Conservation (phyloP, 2,797 vertebrate genomes). For the Echiichthys vipera region DNA sequence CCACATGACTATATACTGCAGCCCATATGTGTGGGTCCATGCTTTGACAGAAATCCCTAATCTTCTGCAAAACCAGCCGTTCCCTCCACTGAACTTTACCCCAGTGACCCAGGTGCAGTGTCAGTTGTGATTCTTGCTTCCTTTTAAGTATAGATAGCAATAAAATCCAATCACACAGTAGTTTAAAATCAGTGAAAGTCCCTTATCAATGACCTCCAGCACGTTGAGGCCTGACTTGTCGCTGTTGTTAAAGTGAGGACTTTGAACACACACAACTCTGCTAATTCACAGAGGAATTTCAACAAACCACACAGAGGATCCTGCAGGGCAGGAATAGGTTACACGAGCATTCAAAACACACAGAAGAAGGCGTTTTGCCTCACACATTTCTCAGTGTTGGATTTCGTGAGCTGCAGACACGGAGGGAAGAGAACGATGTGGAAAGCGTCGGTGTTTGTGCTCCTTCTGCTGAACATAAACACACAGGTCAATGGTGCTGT, state of each 20-base stretch:
- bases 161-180: not conserved
- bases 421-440: conserved; percentile 50
- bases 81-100: conserved; percentile 7
- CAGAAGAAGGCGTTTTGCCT: not conserved
- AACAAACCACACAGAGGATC: not conserved
- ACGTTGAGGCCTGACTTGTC: not conserved
- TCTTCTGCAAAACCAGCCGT: not conserved
- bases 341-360: not conserved
- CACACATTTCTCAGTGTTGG: not conserved
- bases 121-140: not conserved
- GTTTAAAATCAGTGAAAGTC: not conserved
- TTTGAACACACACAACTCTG: conserved; percentile 44
- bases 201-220: no score
- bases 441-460: conserved; percentile 26
- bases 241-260: not conserved
- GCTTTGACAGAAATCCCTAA: not conserved
- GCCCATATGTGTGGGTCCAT: not conserved
- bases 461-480: conserved; percentile 49
- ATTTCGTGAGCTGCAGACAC: not conserved
- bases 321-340: not conserved
- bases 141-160: not conserved
- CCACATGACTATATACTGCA: not conserved
- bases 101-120: not conserved
- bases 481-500: conserved; percentile 1
- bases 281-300: conserved; percentile 25